phyloP scores from a whole-genome alignment of 2,113 vertebrate genomes.

The Cinclus mexicanus region DNA sequence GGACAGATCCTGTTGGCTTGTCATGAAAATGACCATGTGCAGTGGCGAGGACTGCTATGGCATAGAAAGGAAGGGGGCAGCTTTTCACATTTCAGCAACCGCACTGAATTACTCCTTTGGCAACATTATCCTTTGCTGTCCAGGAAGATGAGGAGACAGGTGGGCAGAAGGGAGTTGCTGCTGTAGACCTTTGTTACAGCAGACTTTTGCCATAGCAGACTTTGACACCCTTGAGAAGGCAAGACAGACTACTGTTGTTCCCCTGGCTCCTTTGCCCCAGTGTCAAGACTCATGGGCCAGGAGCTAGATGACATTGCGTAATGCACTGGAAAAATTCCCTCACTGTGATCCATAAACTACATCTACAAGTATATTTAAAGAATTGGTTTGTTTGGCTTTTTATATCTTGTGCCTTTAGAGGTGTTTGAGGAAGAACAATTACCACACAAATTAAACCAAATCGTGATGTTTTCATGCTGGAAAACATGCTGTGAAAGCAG shows the following conservation, averaged over 20 bases:
- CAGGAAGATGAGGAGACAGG: not conserved
- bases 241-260: not conserved
- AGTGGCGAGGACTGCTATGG: not conserved
- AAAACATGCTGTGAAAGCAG: not conserved
- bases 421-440: not conserved
- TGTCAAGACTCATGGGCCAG: not conserved
- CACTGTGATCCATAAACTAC: not conserved
- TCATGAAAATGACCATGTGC: fast-evolving
- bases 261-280: not conserved
- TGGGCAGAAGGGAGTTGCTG: not conserved
- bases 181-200: not conserved
- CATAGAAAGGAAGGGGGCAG: not conserved
- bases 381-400: not conserved
- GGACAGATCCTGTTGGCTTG: not conserved
- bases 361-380: not conserved
- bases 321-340: not conserved
- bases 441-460: not conserved
- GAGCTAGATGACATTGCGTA: not conserved
- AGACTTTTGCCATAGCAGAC: fast-evolving
- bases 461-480: not conserved
- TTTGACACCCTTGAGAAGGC: not conserved
- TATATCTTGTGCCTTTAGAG: not conserved
- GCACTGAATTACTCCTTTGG: not conserved
- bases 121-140: not conserved
- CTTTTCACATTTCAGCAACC: not conserved